Base-by-base conservation (phyloP, 2,113 vertebrate species). In the Equus przewalskii region DNA sequence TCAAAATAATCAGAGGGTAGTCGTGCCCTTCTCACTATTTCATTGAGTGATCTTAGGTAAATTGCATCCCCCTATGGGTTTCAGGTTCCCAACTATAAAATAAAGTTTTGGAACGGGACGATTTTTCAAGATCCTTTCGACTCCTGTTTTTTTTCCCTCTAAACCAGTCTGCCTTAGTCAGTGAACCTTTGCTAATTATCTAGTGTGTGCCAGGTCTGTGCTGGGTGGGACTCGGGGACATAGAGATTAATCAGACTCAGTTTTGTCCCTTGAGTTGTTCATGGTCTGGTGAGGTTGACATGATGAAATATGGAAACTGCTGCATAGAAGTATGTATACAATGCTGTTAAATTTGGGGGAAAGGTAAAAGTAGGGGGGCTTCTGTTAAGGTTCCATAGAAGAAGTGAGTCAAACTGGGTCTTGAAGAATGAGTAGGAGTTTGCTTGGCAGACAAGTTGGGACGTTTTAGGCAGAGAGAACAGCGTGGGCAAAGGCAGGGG, bases 391-490 rank as follows among this genome's bases (percentile, higher is more conserved):
- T 94, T 96, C 72, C 13, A 4, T 76, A 75, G 85, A 95, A 72
- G 12, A 96, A 96, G 44, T 92, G 62, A 96, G 21, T 95, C 89
- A 93, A 64, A 8, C 72, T 75, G 92, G 72, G 28, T 72, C 83
- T 75, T 72, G 78, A 96, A 80, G 81, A 91, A 73, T 89, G 58
- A 95, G 51, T 82, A 93, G 73, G 82, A 82, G 73, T 95, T 94
- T 96, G 51, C 60, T 91, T 97, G 87, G 79, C 69, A 94, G 49
- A 73, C 30, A 87, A 51, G 26, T 78, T 84, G 85, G 62, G 78
- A 72, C 72, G 33, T 96, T 92, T 96, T 89, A 78, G 65, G 44
- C 73, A 67, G 62, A 69, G 76, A 89, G 90, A 95, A 93, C 73
- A 75, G 62, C 49, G 33, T 86, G 46, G 85, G 82, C 49, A 93